phyloP scores from a whole-genome alignment of 2,797 vertebrate genomes.

The Naso thynnoides region DNA sequence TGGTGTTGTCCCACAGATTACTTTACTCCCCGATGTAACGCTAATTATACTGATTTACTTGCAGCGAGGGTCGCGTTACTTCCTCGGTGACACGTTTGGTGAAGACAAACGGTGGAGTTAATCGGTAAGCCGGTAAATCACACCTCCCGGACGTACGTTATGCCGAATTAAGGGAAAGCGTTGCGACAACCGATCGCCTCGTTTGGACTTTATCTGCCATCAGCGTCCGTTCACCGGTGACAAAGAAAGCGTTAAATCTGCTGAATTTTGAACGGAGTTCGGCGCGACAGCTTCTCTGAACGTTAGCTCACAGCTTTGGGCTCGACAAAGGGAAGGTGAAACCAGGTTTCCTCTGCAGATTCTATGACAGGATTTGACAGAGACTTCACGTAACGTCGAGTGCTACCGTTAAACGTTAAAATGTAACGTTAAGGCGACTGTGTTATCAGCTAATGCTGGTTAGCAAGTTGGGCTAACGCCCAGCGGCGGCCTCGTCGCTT shows the following conservation, averaged over 20 bases:
- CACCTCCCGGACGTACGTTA: rapidly evolving
- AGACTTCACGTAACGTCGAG: not conserved
- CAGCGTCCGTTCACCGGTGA: rapidly evolving
- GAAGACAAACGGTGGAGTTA: rapidly evolving
- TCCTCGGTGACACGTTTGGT: too few species aligned
- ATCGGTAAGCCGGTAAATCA: not conserved
- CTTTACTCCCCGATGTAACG: too few species aligned
- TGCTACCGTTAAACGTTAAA: not conserved
- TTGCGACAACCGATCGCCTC: rapidly evolving
- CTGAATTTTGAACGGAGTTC: not conserved
- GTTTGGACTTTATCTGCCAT: rapidly evolving
- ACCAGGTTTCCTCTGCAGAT: rapidly evolving
- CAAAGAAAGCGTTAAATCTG: not conserved
- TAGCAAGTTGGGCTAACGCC: constrained; percentile 22
- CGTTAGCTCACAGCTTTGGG: rapidly evolving
- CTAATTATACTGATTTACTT: too few species aligned
- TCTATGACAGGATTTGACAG: rapidly evolving
- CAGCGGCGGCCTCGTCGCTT: not conserved
- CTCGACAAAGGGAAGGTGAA: not conserved
- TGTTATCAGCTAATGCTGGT: not conserved
- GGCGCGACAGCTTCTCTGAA: not conserved
- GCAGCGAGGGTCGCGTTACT: too few species aligned
- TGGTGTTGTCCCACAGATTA: too few species aligned
- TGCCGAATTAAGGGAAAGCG: rapidly evolving
- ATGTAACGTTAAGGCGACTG: not conserved